Percentiles rank a stretch among this genome's conserved stretches.
phyloP scores from a whole-genome alignment of 2,113 vertebrate genomes.

The Onychostruthus taczanowskii region DNA sequence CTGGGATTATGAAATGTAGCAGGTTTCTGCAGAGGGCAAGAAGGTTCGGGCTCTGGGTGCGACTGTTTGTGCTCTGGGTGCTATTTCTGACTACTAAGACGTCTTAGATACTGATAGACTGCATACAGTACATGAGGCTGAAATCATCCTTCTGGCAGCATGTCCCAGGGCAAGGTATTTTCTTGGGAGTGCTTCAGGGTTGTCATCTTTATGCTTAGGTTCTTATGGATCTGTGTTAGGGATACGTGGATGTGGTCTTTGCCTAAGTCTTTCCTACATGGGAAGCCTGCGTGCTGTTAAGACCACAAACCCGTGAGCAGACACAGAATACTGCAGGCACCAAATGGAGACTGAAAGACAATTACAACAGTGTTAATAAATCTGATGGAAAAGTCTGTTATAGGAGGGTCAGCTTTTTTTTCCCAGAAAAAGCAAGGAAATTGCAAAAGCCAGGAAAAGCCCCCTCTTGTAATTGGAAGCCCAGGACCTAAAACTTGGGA shows the following conservation, averaged over 20 bases:
- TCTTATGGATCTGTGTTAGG: neutral
- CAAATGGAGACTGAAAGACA: neutral
- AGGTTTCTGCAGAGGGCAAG: neutral
- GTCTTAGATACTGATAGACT: neutral
- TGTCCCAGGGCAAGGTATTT: neutral
- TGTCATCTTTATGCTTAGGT: neutral
- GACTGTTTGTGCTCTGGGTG: neutral
- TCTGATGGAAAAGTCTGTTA: neutral
- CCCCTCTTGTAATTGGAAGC: constrained; percentile 16
- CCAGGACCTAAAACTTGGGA: neutral
- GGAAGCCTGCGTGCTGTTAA: fast-evolving
- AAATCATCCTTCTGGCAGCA: fast-evolving
- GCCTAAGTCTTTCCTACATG: fast-evolving
- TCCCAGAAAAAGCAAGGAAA: neutral
- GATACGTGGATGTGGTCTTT: neutral
- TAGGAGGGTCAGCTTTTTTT: neutral
- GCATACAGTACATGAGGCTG: neutral
- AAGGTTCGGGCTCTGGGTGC: neutral
- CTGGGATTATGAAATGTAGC: neutral
- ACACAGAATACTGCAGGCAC: neutral
- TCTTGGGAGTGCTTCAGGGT: neutral
- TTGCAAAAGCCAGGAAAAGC: neutral
- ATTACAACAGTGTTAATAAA: neutral
- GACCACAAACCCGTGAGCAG: neutral
- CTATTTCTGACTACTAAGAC: neutral